Conservation (phyloP, 2,888 invertebrate genomes). For the Miltochrista miniata region DNA sequence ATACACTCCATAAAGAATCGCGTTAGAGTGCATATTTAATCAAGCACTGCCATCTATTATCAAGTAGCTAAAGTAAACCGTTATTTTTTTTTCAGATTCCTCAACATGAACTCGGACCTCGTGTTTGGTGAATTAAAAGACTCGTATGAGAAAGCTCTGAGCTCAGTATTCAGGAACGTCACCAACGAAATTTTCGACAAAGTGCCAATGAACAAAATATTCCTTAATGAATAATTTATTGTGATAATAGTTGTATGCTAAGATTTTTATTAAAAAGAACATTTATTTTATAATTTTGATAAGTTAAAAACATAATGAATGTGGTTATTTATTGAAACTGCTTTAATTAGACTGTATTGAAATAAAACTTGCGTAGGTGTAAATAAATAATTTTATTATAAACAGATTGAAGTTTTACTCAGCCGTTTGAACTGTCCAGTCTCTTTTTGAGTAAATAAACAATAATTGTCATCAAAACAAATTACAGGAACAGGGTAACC, state of each 20-base stretch:
- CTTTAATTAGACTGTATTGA: conserved; percentile 63
- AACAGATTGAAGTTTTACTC: conserved; percentile 29
- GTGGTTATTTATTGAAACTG: conserved; percentile 65
- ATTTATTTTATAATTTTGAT: not conserved
- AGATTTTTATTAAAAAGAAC: too few relatives aligned
- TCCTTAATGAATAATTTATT: conserved; percentile 65
- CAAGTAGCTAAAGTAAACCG: not conserved
- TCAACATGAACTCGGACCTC: conserved; percentile 87
- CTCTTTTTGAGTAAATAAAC: too few relatives aligned
- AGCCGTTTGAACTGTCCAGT: too few relatives aligned
- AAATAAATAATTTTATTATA: conserved; percentile 22
- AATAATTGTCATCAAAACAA: not conserved
- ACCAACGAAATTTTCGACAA: conserved; percentile 87
- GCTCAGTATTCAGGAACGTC: conserved; percentile 85
- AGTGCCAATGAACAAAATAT: conserved; percentile 87
- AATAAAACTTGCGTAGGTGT: conserved; percentile 25
- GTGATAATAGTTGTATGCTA: not conserved
- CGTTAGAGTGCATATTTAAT: too few relatives aligned
- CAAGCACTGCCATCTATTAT: conserved; percentile 4
- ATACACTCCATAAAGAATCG: too few relatives aligned
- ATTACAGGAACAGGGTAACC: not conserved
- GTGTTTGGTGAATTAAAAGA: conserved; percentile 87
- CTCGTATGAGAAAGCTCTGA: conserved; percentile 87
- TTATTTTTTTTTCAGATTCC: conserved; percentile 67
- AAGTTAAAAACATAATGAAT: conserved; percentile 11